Conservation (phyloP, 2,113 vertebrate species). For the Baryphthengus martii region DNA sequence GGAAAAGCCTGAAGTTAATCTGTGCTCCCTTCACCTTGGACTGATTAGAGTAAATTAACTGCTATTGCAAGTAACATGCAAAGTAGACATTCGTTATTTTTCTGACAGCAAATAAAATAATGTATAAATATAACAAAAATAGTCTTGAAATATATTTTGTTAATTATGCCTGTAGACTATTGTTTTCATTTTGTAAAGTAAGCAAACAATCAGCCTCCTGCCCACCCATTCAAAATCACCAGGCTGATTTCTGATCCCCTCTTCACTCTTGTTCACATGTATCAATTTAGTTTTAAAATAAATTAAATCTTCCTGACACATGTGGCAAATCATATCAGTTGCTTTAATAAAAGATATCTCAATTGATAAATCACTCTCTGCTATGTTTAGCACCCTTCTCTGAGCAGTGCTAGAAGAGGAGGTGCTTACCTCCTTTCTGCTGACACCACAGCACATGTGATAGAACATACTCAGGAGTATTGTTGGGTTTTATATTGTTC, state of each 20-base stretch:
- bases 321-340: neutral
- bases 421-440: neutral
- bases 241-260: neutral
- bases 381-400: neutral
- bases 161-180: neutral
- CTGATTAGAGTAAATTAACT: slow-evolving; percentile 50
- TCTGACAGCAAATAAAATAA: neutral
- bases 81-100: slow-evolving; percentile 14
- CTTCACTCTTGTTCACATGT: neutral
- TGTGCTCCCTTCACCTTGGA: slow-evolving; percentile 40
- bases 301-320: neutral
- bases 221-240: neutral
- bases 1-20: slow-evolving; percentile 29
- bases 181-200: neutral
- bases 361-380: neutral
- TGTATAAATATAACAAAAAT: neutral
- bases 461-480: neutral
- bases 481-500: rapidly evolving
- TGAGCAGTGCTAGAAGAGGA: neutral
- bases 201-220: neutral
- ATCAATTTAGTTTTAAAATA: neutral
- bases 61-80: neutral
- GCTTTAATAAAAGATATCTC: neutral
- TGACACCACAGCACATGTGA: neutral
- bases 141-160: neutral